These are phyloP conservation scores for Pygoscelis adeliae DNA, from an alignment of 2,113 vertebrate species.

Conservation along the genomic window DNA sequence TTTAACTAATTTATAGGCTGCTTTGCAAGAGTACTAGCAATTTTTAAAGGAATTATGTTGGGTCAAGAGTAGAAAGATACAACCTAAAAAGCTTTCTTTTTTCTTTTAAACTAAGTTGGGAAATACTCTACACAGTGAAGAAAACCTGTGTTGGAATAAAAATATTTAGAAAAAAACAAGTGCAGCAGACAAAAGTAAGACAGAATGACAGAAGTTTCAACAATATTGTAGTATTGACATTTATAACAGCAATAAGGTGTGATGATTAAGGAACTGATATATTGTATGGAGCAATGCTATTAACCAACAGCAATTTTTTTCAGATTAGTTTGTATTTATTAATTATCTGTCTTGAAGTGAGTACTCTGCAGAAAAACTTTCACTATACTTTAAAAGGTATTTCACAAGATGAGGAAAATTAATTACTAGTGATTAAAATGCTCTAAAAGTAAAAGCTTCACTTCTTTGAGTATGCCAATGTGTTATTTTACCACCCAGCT, in stretches of 20 bases:
- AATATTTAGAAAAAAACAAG: background rate
- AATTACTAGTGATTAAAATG: background rate
- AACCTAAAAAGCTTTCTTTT: background rate
- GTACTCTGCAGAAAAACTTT: background rate
- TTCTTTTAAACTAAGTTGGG: background rate
- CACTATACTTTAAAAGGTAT: background rate
- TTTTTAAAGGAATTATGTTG: background rate
- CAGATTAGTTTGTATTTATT: background rate
- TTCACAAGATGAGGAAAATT: background rate
- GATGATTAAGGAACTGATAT: background rate
- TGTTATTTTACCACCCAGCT: background rate
- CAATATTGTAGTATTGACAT: background rate
- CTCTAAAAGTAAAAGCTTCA: background rate
- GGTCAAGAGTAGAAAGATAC: background rate
- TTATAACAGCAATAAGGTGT: background rate
- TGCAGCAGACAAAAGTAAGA: background rate
- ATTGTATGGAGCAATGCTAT: background rate
- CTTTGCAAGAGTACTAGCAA: background rate
- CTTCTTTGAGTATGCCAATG: background rate
- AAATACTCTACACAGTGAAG: background rate
- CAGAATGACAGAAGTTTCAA: background rate
- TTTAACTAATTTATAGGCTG: background rate
- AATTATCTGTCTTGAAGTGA: background rate
- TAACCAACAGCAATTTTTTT: background rate
- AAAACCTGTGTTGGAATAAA: background rate